Percentiles rank a stretch among this genome's conserved stretches.
These are phyloP conservation scores for Leucoraja ocellata DNA, from an alignment of 2,797 vertebrate genomes.

Conservation along the genomic window DNA sequence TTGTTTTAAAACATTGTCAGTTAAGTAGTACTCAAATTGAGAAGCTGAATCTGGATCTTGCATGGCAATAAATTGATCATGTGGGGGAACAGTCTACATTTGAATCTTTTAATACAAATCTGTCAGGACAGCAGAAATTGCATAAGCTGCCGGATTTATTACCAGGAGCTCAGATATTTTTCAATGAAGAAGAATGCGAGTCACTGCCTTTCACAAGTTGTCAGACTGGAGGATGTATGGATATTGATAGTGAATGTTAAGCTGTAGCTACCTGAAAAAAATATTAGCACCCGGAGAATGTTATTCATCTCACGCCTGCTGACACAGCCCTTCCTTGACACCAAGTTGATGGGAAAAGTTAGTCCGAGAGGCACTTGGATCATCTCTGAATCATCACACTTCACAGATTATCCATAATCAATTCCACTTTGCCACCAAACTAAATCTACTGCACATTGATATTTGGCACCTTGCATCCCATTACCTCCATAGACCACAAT, in stretches of 20 bases:
- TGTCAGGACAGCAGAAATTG: background rate
- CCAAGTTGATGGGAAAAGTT: background rate
- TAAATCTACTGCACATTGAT: too few relatives aligned
- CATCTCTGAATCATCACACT: background rate
- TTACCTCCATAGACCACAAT: background rate
- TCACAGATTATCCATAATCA: too few relatives aligned
- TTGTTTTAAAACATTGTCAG: background rate
- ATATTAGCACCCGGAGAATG: background rate
- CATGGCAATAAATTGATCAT: background rate
- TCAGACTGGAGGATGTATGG: background rate
- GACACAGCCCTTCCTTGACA: background rate
- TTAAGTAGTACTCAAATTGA: background rate
- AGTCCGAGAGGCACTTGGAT: background rate
- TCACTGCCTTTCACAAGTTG: too few relatives aligned
- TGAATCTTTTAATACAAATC: background rate
- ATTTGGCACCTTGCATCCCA: background rate
- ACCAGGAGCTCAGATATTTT: background rate
- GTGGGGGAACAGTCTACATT: background rate
- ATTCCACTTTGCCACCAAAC: background rate
- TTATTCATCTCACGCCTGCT: background rate
- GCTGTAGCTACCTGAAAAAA: background rate
- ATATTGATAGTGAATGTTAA: background rate
- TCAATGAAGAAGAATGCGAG: background rate
- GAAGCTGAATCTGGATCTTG: background rate
- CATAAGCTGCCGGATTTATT: background rate